Evolutionary conservation across 2,888 invertebrate genomes (phyloP).

Genomic region (Ditula angustiorana): DNA sequence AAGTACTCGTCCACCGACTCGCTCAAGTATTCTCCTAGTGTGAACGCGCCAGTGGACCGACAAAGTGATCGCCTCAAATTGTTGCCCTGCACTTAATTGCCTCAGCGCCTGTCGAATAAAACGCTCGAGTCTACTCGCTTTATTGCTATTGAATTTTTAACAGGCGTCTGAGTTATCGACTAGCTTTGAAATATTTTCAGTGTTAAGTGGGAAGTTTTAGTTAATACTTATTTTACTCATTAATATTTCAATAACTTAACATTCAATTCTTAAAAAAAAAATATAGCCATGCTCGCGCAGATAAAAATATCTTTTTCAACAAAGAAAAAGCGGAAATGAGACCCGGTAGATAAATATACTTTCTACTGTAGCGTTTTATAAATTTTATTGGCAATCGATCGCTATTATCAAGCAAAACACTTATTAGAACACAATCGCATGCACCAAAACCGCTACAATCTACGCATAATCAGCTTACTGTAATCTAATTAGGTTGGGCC

Average conservation of each 20-base stretch:
- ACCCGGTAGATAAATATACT: too few species aligned
- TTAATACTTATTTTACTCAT: too few species aligned
- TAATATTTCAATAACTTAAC: too few species aligned
- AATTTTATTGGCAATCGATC: too few species aligned
- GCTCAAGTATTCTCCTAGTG: neutral
- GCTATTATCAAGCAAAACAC: too few species aligned
- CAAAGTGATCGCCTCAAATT: conserved; percentile 25
- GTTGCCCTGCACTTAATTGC: conserved; percentile 30
- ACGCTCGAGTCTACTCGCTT: conserved; percentile 5
- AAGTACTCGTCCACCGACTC: neutral
- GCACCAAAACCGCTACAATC: conserved; percentile 5
- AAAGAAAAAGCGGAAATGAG: too few species aligned
- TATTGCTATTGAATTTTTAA: conserved; percentile 33
- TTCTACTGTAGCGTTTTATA: too few species aligned
- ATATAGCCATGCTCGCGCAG: too few species aligned
- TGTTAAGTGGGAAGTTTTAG: too few species aligned
- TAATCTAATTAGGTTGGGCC: conserved; percentile 10
- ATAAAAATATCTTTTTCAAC: too few species aligned
- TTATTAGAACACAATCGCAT: too few species aligned
- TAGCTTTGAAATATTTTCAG: conserved; percentile 8
- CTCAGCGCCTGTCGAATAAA: conserved; percentile 30
- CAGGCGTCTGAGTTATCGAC: conserved; percentile 30
- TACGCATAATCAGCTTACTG: conserved; percentile 13
- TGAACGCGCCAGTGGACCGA: neutral
- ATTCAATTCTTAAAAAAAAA: too few species aligned